Conservation (phyloP, 2,113 vertebrate genomes). For the Calypte anna region DNA sequence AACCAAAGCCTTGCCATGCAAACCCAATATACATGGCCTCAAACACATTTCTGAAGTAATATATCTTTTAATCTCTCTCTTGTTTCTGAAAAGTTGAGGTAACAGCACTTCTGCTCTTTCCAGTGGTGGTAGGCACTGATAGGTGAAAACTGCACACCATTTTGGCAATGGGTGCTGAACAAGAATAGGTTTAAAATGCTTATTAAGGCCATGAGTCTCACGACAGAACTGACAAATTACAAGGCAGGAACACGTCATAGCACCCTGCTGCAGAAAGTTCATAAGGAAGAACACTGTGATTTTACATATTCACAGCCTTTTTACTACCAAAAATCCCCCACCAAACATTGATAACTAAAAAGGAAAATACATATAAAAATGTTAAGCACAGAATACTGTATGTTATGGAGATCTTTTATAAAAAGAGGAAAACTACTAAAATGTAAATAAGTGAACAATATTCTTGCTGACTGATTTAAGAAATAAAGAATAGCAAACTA, state of each 20-base stretch:
- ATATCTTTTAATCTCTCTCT: not conserved
- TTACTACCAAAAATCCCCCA: not conserved
- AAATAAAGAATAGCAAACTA: not conserved
- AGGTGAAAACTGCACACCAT: not conserved
- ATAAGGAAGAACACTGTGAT: not conserved
- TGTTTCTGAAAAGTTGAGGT: not conserved
- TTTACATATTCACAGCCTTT: not conserved
- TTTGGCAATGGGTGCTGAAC: not conserved
- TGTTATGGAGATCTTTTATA: fast-evolving
- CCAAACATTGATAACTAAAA: not conserved
- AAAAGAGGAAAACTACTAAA: not conserved
- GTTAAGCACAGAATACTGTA: not conserved
- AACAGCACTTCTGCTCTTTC: not conserved
- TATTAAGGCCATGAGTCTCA: not conserved
- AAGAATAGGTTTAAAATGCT: not conserved
- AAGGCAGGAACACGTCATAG: not conserved
- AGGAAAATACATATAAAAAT: not conserved
- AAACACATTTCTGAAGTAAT: not conserved
- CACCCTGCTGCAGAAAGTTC: not conserved
- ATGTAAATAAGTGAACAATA: not conserved
- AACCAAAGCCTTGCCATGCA: no score
- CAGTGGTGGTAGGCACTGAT: not conserved
- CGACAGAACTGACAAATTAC: not conserved
- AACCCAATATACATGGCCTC: not conserved
- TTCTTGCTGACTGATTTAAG: not conserved